These are phyloP conservation scores for Andrena chrysosceles DNA, from an alignment of 2,888 invertebrate species.

Conservation along the genomic window DNA sequence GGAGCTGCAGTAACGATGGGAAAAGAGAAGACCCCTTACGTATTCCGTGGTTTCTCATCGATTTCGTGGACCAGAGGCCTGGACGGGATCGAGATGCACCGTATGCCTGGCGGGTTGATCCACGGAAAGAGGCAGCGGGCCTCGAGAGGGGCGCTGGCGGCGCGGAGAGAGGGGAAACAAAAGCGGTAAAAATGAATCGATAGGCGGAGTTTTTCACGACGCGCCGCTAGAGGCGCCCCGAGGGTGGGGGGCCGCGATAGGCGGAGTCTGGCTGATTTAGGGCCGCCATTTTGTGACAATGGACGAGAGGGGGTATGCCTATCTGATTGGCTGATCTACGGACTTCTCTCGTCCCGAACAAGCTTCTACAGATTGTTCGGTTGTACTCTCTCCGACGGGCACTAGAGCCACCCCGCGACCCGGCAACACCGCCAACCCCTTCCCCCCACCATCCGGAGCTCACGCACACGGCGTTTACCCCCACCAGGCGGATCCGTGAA, in stretches of 20 bases:
- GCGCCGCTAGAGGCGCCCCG: conserved; percentile 78
- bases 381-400: conserved; percentile 81
- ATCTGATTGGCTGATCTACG: conserved; percentile 85
- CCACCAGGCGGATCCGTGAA: conserved; percentile 8
- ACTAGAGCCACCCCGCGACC: conserved; percentile 80
- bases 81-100: conserved; percentile 36
- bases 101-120: conserved; percentile 35
- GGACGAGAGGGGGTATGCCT: conserved; percentile 82
- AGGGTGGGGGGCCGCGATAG: conserved; percentile 77
- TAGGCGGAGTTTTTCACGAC: conserved; percentile 85
- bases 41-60: conserved; percentile 21
- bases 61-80: conserved; percentile 31
- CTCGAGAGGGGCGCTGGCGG: conserved; percentile 19
- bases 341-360: conserved; percentile 84
- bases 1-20: background rate
- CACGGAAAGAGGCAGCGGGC: conserved; percentile 33
- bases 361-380: conserved; percentile 85
- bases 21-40: background rate
- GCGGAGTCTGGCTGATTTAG: conserved; percentile 85
- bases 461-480: conserved; percentile 11
- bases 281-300: conserved; percentile 85
- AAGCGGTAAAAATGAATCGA: conserved; percentile 85
- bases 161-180: conserved; percentile 71
- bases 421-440: conserved; percentile 74
- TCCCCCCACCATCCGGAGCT: conserved; percentile 13